Evolutionary conservation across 2,797 vertebrate species (phyloP), one percentile per base, ranked within the genome.

Genomic region (Aplochiton taeniatus): DNA sequence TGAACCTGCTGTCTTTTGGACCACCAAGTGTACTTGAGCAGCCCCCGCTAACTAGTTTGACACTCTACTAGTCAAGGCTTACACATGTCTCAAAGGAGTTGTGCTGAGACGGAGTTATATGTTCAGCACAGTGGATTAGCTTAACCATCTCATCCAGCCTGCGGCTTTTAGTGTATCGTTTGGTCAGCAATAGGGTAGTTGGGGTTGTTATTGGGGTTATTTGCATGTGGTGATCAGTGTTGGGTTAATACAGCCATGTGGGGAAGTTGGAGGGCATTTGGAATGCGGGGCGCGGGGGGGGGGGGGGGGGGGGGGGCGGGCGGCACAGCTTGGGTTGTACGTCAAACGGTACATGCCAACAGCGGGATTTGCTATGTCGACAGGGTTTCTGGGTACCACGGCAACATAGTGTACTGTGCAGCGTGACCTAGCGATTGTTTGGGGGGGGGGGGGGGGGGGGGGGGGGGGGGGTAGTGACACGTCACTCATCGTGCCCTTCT

Each of bases 1-100:
- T 70, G 70, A 79, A 78, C 58, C 75, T 65, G 72, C 57, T 48
- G 20, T 49, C 63, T 68, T 73, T 76, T 48, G 77, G 56, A 67
- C 62, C 68, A 75, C 58, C 63, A 63, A 68, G 54, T 48, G 5
- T 46, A 63, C 59, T 66, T 58, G 49, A 52, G 49, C 54, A 14
- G 47, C 9, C 46, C n/a, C 31, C 3, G 6, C 31, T 2, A 31
- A 31, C 31, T 31, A 31, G 2, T 31, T 31, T 31, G 31, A 31
- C 31, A 31, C 31, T 2, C 31, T 31, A 31, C 31, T 31, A 31
- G 31, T 6, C 31, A 31, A 31, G 31, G 31, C 31, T 31, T 31
- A 31, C 31, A 31, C 2, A 31, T 31, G 31, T 31, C 31, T 31
- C 31, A 31, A 31, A 6, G 31, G 31, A 31, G 31, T 31, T 31